Evolutionary conservation across 2,113 vertebrate species (phyloP).

Genomic region (Rafetus swinhoei): DNA sequence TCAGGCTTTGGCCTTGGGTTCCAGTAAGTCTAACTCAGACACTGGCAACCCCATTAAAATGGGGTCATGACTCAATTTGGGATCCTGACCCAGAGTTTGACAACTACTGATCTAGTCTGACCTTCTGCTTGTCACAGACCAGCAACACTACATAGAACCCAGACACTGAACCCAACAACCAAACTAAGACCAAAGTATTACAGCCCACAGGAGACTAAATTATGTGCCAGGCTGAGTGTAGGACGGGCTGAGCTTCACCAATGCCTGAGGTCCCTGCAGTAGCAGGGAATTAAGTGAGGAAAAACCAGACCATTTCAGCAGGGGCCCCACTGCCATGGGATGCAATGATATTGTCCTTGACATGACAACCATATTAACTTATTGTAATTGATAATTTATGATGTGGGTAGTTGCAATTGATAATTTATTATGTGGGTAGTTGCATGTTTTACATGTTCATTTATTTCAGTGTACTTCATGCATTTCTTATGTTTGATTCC

Average conservation of each 20-base stretch:
- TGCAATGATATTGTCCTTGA: neutral
- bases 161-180: neutral
- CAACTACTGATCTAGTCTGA: neutral
- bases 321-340: neutral
- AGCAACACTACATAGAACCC: neutral
- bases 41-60: too few species aligned
- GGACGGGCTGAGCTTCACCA: neutral
- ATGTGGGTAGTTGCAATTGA: neutral
- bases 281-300: neutral
- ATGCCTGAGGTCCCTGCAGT: neutral
- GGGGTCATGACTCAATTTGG: too few species aligned
- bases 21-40: too few species aligned
- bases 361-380: neutral
- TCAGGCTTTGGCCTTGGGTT: too few species aligned
- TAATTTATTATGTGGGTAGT: neutral
- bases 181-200: neutral
- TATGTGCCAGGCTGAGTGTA: neutral
- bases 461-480: neutral
- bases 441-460: neutral
- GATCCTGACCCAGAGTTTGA: too few species aligned
- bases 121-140: neutral
- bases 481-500: constrained; percentile 9
- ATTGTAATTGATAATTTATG: neutral
- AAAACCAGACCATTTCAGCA: neutral
- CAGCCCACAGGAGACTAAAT: neutral